These are phyloP conservation scores for Argynnis bischoffii DNA, from an alignment of 2,888 invertebrate species.

Conservation along the genomic window DNA sequence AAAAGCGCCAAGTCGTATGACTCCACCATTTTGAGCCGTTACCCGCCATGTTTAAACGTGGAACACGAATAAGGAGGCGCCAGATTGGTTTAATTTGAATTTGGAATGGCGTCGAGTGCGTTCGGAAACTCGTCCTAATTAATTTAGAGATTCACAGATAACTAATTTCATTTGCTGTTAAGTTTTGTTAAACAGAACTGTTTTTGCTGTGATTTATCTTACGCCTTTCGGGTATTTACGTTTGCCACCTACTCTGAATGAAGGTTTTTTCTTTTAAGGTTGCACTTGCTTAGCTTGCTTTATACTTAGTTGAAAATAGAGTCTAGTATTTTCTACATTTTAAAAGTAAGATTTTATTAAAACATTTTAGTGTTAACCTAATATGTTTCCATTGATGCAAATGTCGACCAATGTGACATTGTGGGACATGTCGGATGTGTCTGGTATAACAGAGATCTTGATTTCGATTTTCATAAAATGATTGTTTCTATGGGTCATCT, in stretches of 20 bases:
- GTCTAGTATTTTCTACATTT: no score
- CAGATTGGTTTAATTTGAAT: slow-evolving; percentile 82
- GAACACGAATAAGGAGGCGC: slow-evolving; percentile 82
- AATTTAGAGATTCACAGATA: slow-evolving; percentile 80
- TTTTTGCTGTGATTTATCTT: slow-evolving; percentile 74
- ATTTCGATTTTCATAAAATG: no score
- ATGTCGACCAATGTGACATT: no score
- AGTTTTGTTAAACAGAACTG: slow-evolving; percentile 70
- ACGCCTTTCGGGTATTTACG: slow-evolving; percentile 54
- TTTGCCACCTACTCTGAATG: slow-evolving; percentile 59
- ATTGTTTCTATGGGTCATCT: no score
- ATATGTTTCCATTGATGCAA: no score
- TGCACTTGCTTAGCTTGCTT: background rate
- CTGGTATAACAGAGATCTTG: no score
- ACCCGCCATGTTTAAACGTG: slow-evolving; percentile 76
- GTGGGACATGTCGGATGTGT: no score
- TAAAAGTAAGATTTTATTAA: no score
- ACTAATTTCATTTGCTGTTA: slow-evolving; percentile 79
- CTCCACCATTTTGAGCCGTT: slow-evolving; percentile 76
- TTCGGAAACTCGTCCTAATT: slow-evolving; percentile 68
- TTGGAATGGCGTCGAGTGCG: slow-evolving; percentile 69
- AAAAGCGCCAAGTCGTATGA: slow-evolving; percentile 82
- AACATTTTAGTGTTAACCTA: no score
- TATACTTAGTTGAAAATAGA: background rate
- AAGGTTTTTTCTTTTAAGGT: slow-evolving; percentile 14